phyloP scores from a whole-genome alignment of 2,888 invertebrate genomes.

The Rhimphoctona megacephalus region DNA sequence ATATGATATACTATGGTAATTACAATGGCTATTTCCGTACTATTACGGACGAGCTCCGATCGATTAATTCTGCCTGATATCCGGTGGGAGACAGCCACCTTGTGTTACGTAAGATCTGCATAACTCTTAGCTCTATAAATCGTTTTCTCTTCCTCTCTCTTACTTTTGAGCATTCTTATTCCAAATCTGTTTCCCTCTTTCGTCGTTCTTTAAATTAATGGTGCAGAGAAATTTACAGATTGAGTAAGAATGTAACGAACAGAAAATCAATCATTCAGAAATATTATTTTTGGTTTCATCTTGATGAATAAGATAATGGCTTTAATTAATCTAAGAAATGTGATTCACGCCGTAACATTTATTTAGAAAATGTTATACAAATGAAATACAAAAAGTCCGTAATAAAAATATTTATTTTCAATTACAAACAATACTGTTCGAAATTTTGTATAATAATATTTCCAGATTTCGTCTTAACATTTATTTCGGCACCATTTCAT shows the following conservation, averaged over 20 bases:
- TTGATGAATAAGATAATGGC: background rate
- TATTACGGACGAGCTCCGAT: slow-evolving; percentile 43
- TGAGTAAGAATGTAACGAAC: background rate
- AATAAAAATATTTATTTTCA: background rate
- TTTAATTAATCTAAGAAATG: too few relatives aligned
- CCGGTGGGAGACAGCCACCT: slow-evolving; percentile 47
- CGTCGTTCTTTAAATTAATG: slow-evolving; percentile 10
- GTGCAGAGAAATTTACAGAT: background rate
- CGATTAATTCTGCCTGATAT: slow-evolving; percentile 62
- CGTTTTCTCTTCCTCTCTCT: background rate
- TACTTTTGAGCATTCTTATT: background rate
- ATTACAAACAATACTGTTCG: background rate
- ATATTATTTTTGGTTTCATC: background rate
- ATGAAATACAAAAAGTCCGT: background rate
- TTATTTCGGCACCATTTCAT: too few relatives aligned
- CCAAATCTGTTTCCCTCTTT: background rate
- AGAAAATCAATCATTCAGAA: background rate
- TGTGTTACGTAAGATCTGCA: slow-evolving; percentile 56
- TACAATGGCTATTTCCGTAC: slow-evolving; percentile 42
- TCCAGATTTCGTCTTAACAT: too few relatives aligned
- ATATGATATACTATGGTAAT: slow-evolving; percentile 34
- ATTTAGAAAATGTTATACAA: background rate
- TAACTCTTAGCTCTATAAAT: slow-evolving; percentile 44
- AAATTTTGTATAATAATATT: background rate
- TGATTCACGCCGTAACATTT: too few relatives aligned